These are phyloP conservation scores for Tetrao urogallus DNA, from an alignment of 2,113 vertebrate species.

Conservation along the genomic window DNA sequence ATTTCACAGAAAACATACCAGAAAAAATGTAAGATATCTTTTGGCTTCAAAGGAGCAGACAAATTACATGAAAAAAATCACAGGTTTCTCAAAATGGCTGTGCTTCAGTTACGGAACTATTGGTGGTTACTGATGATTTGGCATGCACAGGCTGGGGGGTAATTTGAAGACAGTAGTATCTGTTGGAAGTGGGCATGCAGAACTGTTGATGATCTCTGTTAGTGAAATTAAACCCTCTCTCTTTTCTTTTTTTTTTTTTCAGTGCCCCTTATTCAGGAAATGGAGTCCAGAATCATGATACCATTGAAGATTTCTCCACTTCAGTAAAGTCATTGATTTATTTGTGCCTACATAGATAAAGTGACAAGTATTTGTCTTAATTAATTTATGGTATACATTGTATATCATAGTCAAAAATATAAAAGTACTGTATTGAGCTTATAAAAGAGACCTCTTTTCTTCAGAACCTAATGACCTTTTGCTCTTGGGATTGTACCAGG, in stretches of 20 bases:
- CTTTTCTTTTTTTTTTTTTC: background rate
- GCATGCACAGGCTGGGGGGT: background rate
- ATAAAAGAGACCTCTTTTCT: slow-evolving; percentile 75
- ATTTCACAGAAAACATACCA: background rate
- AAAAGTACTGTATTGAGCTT: slow-evolving; percentile 78
- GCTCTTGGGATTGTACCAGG: background rate
- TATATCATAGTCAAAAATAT: slow-evolving; percentile 74
- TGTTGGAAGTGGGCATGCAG: background rate
- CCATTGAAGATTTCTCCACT: slow-evolving; percentile 92
- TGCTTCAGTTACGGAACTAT: background rate
- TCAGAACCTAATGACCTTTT: slow-evolving; percentile 46
- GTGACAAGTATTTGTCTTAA: slow-evolving; percentile 72
- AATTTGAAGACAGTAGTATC: background rate
- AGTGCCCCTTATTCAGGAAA: slow-evolving; percentile 99
- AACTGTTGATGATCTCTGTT: background rate
- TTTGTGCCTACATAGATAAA: slow-evolving; percentile 66
- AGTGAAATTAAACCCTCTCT: slow-evolving; percentile 20
- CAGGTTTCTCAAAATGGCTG: background rate
- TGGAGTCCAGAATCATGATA: slow-evolving; percentile 99
- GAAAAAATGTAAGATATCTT: background rate
- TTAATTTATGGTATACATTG: slow-evolving; percentile 69
- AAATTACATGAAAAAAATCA: background rate
- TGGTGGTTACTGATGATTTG: background rate
- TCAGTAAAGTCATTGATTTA: slow-evolving; percentile 80
- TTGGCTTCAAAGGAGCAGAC: background rate